Evolutionary conservation across 2,888 invertebrate species (phyloP).

Genomic region (Spialia ferax): DNA sequence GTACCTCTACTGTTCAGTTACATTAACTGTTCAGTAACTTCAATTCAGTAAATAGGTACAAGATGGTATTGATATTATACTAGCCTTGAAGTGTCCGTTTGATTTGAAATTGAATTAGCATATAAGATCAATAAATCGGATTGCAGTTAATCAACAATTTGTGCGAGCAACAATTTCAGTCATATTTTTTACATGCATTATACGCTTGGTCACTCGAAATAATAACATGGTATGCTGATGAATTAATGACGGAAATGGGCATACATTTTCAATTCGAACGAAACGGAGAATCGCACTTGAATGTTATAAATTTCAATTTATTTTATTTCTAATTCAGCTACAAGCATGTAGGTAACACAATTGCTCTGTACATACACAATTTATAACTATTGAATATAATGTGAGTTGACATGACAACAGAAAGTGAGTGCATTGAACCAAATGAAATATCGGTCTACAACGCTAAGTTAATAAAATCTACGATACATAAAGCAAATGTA

Average conservation of each 20-base stretch:
- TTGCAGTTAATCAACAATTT: slow-evolving; percentile 18
- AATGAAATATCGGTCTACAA: not conserved
- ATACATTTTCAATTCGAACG: not conserved
- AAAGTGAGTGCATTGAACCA: slow-evolving; percentile 14
- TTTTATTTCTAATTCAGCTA: not conserved
- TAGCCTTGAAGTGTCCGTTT: not conserved
- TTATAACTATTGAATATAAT: not conserved
- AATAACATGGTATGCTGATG: slow-evolving; percentile 27
- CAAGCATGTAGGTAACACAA: not conserved
- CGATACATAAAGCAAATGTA: not conserved
- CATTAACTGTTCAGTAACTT: too few species aligned
- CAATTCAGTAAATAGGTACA: not conserved
- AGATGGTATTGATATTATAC: slow-evolving; percentile 1
- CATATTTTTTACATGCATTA: slow-evolving; percentile 27
- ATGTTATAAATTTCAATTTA: slow-evolving; percentile 12
- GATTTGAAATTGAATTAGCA: slow-evolving; percentile 15
- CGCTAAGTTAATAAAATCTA: not conserved
- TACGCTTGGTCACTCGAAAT: slow-evolving; percentile 21
- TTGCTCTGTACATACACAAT: not conserved
- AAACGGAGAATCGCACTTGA: not conserved
- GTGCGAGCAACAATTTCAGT: slow-evolving; percentile 14
- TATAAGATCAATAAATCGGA: slow-evolving; percentile 15
- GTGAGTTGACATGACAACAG: not conserved
- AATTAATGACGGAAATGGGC: slow-evolving; percentile 19
- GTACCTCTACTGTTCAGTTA: too few species aligned